These are phyloP conservation scores for Hippocampus kuda DNA, from an alignment of 2,797 vertebrate genomes.

Conservation along the genomic window DNA sequence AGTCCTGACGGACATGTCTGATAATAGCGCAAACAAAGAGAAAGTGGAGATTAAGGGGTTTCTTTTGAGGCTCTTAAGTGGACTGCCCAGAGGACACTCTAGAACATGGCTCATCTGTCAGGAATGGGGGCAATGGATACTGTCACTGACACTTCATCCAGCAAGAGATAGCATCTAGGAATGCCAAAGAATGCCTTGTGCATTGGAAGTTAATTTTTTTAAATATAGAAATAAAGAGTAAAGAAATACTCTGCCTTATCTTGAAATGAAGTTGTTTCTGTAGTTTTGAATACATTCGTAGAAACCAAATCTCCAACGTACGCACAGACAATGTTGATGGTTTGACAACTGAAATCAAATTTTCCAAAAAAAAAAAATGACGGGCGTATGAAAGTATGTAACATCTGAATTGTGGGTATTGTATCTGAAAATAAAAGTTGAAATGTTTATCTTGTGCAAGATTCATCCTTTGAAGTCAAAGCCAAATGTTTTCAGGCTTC, in stretches of 20 bases:
- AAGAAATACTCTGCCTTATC: no score
- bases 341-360: no score
- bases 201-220: not conserved
- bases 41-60: conserved; percentile 68
- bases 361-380: no score
- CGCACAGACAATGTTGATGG: no score
- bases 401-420: no score
- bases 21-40: conserved; percentile 64
- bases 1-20: conserved; percentile 57
- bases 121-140: conserved; percentile 45
- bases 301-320: not conserved
- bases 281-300: not conserved
- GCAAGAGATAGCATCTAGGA: conserved; percentile 45
- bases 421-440: not conserved
- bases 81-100: conserved; percentile 57
- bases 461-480: not conserved
- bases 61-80: conserved; percentile 62
- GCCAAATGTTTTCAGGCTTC: not conserved
- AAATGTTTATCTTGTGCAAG: not conserved
- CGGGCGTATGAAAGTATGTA: no score
- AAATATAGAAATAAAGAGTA: not conserved
- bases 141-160: conserved; percentile 42
- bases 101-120: conserved; percentile 63
- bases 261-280: not conserved
- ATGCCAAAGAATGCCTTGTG: conserved; percentile 35